These are phyloP conservation scores for Pterostichus niger DNA, from an alignment of 2,888 invertebrate genomes.

Conservation along the genomic window DNA sequence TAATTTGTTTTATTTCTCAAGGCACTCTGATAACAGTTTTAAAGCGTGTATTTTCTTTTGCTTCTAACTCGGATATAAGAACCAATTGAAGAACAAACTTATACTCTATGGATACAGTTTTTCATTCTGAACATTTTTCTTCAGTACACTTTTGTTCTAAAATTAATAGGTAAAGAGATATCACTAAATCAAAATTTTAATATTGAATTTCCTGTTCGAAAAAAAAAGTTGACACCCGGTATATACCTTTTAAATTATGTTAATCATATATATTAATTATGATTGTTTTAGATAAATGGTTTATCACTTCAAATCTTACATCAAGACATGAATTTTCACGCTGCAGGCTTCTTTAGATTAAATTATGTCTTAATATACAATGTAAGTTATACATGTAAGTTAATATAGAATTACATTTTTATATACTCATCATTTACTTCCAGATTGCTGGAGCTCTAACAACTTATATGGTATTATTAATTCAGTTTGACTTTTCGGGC, in stretches of 20 bases:
- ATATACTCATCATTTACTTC: background rate
- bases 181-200: too few species aligned
- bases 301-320: conserved; percentile 51
- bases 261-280: background rate
- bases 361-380: conserved; percentile 53
- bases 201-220: too few species aligned
- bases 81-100: too few species aligned
- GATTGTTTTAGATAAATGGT: conserved; percentile 36
- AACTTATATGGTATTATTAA: conserved; percentile 43
- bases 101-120: too few species aligned
- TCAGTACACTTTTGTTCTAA: too few species aligned
- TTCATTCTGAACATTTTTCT: too few species aligned
- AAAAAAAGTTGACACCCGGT: too few species aligned
- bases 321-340: conserved; percentile 50
- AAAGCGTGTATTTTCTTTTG: too few species aligned
- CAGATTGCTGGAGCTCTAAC: conserved; percentile 46
- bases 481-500: conserved; percentile 47
- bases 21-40: too few species aligned
- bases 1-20: too few species aligned
- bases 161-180: too few species aligned
- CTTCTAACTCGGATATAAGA: too few species aligned
- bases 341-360: conserved; percentile 43
- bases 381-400: conserved; percentile 20
- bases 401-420: background rate
- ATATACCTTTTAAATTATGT: background rate